Conservation (phyloP, 2,888 invertebrate species). For the Xylota segnis region DNA sequence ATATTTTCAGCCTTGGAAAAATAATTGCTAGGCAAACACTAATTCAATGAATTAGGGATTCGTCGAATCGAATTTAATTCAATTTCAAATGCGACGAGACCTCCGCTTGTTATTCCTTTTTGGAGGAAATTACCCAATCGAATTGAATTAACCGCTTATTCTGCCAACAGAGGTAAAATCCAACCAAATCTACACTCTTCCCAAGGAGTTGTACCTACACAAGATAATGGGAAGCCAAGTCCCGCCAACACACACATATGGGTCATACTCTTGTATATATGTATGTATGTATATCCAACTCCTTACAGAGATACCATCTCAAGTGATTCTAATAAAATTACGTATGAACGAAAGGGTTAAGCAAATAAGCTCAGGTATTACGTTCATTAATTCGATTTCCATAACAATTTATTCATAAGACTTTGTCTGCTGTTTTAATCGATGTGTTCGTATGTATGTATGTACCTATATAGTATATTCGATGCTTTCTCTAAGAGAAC, state of each 20-base stretch:
- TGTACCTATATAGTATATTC: conserved; percentile 23
- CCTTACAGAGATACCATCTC: conserved; percentile 77
- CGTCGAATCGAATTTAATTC: conserved; percentile 54
- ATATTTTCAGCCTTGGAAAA: background rate
- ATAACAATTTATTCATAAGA: conserved; percentile 85
- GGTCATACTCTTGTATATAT: conserved; percentile 49
- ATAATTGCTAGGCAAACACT: background rate
- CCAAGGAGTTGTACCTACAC: conserved; percentile 46
- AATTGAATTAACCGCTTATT: conserved; percentile 69
- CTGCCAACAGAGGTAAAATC: conserved; percentile 59
- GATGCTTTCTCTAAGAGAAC: conserved; percentile 81
- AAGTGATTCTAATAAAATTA: conserved; percentile 83
- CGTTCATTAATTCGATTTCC: conserved; percentile 85
- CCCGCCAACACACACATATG: conserved; percentile 43
- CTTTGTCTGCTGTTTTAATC: conserved; percentile 85
- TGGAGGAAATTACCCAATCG: conserved; percentile 65
- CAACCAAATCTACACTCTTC: conserved; percentile 53
- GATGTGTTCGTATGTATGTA: conserved; percentile 52
- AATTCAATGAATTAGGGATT: conserved; percentile 42
- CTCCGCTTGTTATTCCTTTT: conserved; percentile 6
- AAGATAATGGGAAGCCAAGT: conserved; percentile 53
- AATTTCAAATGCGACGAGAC: conserved; percentile 55
- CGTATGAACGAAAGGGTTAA: conserved; percentile 85
- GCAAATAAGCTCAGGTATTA: conserved; percentile 85
- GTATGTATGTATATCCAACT: conserved; percentile 23